A percentile compares a stretch with the other conserved stretches of the same genome.
phyloP scores from a whole-genome alignment of 2,888 invertebrate genomes.

The Norana najaformis region DNA sequence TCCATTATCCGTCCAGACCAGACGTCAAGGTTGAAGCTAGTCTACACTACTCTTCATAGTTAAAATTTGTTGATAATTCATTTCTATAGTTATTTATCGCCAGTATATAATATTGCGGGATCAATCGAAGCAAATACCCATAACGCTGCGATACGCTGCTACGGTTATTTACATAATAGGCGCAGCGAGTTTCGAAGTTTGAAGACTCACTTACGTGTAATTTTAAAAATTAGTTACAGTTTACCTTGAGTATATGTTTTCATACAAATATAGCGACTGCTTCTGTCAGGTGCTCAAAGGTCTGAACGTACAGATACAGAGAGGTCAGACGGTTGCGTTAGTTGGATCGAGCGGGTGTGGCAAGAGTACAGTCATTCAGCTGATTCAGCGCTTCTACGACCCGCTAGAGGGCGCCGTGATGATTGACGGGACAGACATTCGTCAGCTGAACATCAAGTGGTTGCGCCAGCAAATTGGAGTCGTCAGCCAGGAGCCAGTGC shows the following conservation, averaged over 20 bases:
- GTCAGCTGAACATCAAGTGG: slow-evolving; percentile 64
- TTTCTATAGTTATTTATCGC: too few species aligned
- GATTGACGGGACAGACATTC: slow-evolving; percentile 65
- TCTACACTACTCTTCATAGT: too few species aligned
- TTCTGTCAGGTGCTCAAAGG: slow-evolving; percentile 64
- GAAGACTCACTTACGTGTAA: neutral
- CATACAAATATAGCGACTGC: neutral
- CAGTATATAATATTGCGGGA: too few species aligned
- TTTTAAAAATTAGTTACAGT: neutral
- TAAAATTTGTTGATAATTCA: too few species aligned
- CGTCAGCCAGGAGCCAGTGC: slow-evolving; percentile 69
- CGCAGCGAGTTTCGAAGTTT: neutral
- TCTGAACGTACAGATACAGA: slow-evolving; percentile 56
- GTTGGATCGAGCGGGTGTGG: slow-evolving; percentile 81
- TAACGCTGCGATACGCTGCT: neutral
- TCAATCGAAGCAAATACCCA: too few species aligned
- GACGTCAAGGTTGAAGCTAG: slow-evolving; percentile 31
- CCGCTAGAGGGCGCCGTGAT: slow-evolving; percentile 51
- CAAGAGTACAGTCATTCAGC: slow-evolving; percentile 83
- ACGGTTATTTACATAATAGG: neutral
- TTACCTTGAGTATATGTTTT: neutral
- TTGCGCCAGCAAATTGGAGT: slow-evolving; percentile 61
- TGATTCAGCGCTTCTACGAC: slow-evolving; percentile 81
- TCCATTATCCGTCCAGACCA: slow-evolving; percentile 77
- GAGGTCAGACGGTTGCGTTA: slow-evolving; percentile 59